Conservation (phyloP, 2,888 invertebrate species). For the Caenorhabditis parvicauda region DNA sequence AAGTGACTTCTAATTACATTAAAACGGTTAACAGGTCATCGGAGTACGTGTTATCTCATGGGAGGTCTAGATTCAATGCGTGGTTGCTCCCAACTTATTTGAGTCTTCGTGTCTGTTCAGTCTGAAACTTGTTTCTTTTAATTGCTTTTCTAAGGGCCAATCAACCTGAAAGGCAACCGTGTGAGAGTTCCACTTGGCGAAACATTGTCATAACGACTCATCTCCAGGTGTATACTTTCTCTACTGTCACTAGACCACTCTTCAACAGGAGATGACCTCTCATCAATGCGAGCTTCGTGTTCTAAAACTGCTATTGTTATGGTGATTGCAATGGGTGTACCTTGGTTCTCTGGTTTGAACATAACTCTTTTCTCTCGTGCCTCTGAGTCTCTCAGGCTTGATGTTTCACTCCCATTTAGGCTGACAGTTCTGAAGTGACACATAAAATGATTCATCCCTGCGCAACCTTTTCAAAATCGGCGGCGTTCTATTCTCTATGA, state of each 20-base stretch:
- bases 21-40: too few species aligned
- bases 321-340: not conserved
- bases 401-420: constrained; percentile 23
- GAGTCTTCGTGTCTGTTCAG: not conserved
- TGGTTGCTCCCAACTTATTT: too few species aligned
- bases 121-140: constrained; percentile 14
- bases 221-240: constrained; percentile 45
- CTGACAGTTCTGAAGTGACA: constrained; percentile 28
- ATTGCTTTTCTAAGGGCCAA: too few species aligned
- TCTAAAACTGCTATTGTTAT: constrained; percentile 7
- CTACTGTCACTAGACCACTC: constrained; percentile 47
- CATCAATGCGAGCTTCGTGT: constrained; percentile 29
- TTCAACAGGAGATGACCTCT: constrained; percentile 41
- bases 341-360: constrained; percentile 29
- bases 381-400: constrained; percentile 5
- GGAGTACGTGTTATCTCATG: too few species aligned
- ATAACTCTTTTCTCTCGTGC: constrained; percentile 25
- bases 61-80: too few species aligned
- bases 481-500: too few species aligned
- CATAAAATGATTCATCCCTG: too few species aligned
- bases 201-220: constrained; percentile 58
- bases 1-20: too few species aligned
- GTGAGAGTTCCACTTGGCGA: constrained; percentile 37
- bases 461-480: too few species aligned
- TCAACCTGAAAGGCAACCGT: too few species aligned